Base-by-base conservation (phyloP, 2,888 invertebrate species). In the Sicus ferrugineus region DNA sequence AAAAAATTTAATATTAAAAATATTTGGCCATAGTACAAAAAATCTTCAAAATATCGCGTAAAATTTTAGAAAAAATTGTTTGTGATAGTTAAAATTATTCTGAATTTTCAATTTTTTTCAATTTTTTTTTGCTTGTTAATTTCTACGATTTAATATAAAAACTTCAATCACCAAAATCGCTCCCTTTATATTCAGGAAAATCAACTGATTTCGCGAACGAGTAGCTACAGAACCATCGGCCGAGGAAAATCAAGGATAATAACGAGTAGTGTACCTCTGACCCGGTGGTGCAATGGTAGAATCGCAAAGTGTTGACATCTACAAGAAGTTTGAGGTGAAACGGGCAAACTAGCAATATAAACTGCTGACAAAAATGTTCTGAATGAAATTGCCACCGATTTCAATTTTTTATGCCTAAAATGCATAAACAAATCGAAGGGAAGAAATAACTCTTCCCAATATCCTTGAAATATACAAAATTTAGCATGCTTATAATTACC, bases 191-290 rank as follows among this genome's bases (percentile, higher is more conserved):
- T 81, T 79, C 79, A 80, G 79, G 74, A 80, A 80, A 79, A 75
- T 79, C 81, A 81, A 81, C 81, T 81, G 81, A 81, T 80, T 81
- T 80, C 78, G 80, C 80, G 79, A 81, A 81, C 80, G 80, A 81
- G 81, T 80, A 80, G 79, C 80, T 79, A 80, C 79, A 81, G 79
- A 81, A 81, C 81, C 80, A 80, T 77, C 79, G 80, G 81, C 79
- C 78, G 78, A 79, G 80, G 28, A 54, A 80, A 75, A 77, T 77
- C 75, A 77, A 77, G 75, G 73, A 77, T 75, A 76, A 75, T 76
- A 48, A 48, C 31, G 59, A 67, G 59, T 67, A 58, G 28, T 42
- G 56, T n/a, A n/a, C n/a, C n/a, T n/a, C n/a, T n/a, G n/a, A n/a
- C n/a, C n/a, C n/a, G n/a, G n/a, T n/a, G n/a, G n/a, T n/a, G n/a